A percentile compares a stretch with the other conserved stretches of the same genome.
These are phyloP conservation scores for Rhamphomyia laevipes DNA, from an alignment of 2,888 invertebrate species.

Conservation along the genomic window DNA sequence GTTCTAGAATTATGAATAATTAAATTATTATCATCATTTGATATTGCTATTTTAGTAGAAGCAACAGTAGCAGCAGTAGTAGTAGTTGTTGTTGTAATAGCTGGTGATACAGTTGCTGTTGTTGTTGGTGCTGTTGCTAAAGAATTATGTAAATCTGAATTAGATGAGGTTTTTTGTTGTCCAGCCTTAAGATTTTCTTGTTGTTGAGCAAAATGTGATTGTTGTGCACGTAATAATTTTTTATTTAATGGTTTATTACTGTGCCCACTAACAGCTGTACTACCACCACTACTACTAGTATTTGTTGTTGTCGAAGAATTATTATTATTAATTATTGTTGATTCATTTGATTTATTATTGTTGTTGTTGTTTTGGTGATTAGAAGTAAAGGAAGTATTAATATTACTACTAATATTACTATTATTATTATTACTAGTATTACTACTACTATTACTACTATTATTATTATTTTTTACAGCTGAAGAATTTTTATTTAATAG, in stretches of 20 bases:
- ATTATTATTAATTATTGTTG: conserved; percentile 9
- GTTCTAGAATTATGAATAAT: conserved; percentile 29
- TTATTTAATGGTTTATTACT: conserved; percentile 29
- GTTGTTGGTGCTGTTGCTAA: conserved; percentile 7
- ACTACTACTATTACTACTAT: conserved; percentile 15
- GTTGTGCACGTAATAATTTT: conserved; percentile 35
- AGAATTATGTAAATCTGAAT: conserved; percentile 14
- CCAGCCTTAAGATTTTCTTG: conserved; percentile 11
- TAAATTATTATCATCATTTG: conserved; percentile 19
- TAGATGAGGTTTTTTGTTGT: conserved; percentile 17
- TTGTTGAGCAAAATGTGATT: conserved; percentile 22
- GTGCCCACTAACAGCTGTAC: conserved; percentile 10
- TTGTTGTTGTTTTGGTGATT: conserved; percentile 10
- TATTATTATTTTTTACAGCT: conserved; percentile 14
- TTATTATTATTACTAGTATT: conserved; percentile 12
- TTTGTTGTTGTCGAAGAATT: conserved; percentile 11
- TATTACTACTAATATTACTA: conserved; percentile 15
- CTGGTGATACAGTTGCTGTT: conserved; percentile 11
- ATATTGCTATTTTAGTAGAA: conserved; percentile 12
- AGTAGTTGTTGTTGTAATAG: conserved; percentile 6
- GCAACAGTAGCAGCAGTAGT: conserved; percentile 10
- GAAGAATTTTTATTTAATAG: conserved; percentile 12
- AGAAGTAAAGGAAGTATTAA: conserved; percentile 9
- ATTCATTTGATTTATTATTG: conserved; percentile 7
- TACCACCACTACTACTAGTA: conserved; percentile 1